A percentile compares a stretch with the other conserved stretches of the same genome.
Evolutionary conservation across 2,113 vertebrate genomes (phyloP).

Genomic region (Trichechus manatus): DNA sequence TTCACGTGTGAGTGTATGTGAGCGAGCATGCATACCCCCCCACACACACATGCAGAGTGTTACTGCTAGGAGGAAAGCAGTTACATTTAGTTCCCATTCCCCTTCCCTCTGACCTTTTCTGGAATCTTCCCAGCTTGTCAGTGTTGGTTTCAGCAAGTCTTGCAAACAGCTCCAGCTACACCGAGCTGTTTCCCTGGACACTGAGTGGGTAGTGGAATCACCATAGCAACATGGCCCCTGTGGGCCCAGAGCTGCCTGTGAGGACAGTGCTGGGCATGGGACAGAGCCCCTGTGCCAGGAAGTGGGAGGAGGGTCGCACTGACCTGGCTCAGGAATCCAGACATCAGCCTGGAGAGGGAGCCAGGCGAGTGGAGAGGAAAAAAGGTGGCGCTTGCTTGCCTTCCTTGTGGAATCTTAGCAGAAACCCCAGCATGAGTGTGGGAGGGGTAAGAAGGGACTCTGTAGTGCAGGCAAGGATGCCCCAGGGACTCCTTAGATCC

Average conservation of each 20-base stretch:
- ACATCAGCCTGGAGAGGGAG: not conserved
- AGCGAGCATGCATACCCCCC: no score
- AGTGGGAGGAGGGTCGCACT: not conserved
- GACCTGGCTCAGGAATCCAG: not conserved
- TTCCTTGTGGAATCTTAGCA: not conserved
- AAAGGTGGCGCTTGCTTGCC: accelerated
- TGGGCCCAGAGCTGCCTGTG: slow-evolving; percentile 61
- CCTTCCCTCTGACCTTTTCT: slow-evolving; percentile 8
- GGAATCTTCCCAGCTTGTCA: slow-evolving; percentile 61
- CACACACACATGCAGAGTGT: not conserved
- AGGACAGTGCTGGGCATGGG: not conserved
- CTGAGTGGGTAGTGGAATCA: slow-evolving; percentile 71
- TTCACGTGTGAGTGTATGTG: not conserved
- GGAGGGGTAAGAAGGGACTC: not conserved
- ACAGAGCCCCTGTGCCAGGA: not conserved
- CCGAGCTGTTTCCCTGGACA: slow-evolving; percentile 77
- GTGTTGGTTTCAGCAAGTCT: slow-evolving; percentile 60
- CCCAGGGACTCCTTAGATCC: not conserved
- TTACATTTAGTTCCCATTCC: not conserved
- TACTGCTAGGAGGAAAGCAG: not conserved
- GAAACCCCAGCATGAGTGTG: accelerated
- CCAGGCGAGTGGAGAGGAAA: not conserved
- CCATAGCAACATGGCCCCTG: slow-evolving; percentile 77
- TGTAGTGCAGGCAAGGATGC: not conserved
- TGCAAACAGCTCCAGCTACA: slow-evolving; percentile 62